Conservation (phyloP, 2,888 invertebrate genomes). For the Spisula solida region DNA sequence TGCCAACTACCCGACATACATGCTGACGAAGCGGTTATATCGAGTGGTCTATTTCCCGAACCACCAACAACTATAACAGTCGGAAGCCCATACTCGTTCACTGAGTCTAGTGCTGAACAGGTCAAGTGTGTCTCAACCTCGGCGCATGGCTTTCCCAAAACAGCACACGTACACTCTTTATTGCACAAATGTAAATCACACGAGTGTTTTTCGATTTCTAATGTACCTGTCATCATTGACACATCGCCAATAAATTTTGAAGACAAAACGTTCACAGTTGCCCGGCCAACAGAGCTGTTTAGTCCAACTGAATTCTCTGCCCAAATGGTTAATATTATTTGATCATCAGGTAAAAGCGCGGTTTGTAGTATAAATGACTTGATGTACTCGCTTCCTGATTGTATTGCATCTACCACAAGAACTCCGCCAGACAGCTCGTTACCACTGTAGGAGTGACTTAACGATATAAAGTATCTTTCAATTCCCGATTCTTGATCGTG, state of each 20-base stretch:
- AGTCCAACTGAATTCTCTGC: slow-evolving; percentile 70
- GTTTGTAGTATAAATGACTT: slow-evolving; percentile 25
- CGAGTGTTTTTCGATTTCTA: slow-evolving; percentile 69
- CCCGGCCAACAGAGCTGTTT: slow-evolving; percentile 57
- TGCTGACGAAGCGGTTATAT: slow-evolving; percentile 52
- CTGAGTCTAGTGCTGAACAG: slow-evolving; percentile 32
- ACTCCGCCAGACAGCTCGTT: slow-evolving; percentile 61
- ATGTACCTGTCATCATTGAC: slow-evolving; percentile 31
- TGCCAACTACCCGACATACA: slow-evolving; percentile 61
- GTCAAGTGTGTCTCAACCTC: not conserved
- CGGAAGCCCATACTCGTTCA: not conserved
- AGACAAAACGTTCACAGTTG: slow-evolving; percentile 53
- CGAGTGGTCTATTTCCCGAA: not conserved
- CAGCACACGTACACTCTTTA: slow-evolving; percentile 73
- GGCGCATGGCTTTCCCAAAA: slow-evolving; percentile 69
- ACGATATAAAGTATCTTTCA: slow-evolving; percentile 55
- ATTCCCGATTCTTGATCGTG: slow-evolving; percentile 71
- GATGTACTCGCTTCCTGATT: slow-evolving; percentile 7
- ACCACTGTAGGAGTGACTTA: slow-evolving; percentile 64
- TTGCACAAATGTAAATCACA: slow-evolving; percentile 71
- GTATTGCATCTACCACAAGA: not conserved
- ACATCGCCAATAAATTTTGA: not conserved
- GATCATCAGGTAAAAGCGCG: slow-evolving; percentile 39
- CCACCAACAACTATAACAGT: slow-evolving; percentile 41
- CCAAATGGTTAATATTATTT: slow-evolving; percentile 66